Evolutionary conservation across 2,113 vertebrate genomes (phyloP).

Genomic region (Phaethon lepturus): DNA sequence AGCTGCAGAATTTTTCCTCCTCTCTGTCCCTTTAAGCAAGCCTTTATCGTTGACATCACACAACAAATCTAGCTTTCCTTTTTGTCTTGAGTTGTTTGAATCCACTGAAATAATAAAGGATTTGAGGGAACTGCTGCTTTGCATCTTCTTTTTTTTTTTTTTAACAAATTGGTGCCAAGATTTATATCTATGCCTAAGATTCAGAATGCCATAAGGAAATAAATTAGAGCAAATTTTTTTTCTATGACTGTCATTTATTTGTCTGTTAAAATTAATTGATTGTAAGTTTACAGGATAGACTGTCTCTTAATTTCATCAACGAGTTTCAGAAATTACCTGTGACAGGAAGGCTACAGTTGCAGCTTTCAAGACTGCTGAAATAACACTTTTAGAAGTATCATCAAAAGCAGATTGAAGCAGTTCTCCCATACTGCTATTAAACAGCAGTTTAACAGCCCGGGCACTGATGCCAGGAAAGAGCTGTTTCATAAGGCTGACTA

Average conservation of each 20-base stretch:
- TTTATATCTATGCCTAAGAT: background rate
- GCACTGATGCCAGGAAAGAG: background rate
- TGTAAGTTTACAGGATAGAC: background rate
- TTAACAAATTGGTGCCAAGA: background rate
- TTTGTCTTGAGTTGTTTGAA: background rate
- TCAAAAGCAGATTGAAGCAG: background rate
- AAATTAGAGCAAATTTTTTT: background rate
- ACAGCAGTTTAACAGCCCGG: background rate
- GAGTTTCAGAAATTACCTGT: background rate
- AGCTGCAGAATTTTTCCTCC: background rate
- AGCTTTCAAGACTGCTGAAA: background rate
- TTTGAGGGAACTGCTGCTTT: constrained; percentile 21
- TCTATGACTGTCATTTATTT: background rate
- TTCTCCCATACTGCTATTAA: background rate
- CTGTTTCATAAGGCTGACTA: background rate
- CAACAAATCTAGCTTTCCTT: background rate
- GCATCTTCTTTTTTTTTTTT: background rate
- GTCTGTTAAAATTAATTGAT: background rate
- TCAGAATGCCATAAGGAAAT: background rate
- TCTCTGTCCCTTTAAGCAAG: background rate
- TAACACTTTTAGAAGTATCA: background rate
- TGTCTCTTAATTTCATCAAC: background rate
- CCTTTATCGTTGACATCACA: background rate
- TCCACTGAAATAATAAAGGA: background rate
- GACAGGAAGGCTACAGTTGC: background rate